A percentile compares a stretch with the other conserved stretches of the same genome.
Evolutionary conservation across 2,797 vertebrate species (phyloP).

Genomic region (Arremon brunneinucha): DNA sequence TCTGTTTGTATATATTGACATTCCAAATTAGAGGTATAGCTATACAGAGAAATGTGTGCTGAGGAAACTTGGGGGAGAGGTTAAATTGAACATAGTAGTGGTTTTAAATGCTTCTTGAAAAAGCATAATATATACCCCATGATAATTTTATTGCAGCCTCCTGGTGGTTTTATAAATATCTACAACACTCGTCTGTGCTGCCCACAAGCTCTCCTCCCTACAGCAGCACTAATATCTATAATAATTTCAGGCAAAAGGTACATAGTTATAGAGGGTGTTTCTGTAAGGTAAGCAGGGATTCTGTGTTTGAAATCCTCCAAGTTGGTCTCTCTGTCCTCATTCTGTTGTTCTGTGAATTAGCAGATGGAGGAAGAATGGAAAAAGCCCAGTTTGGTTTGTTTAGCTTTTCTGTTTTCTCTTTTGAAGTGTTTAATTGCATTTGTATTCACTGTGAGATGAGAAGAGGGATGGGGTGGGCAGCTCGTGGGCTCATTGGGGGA

Average conservation of each 20-base stretch:
- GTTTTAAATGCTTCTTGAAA: constrained; percentile 11
- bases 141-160: constrained; percentile 29
- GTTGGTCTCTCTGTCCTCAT: not conserved
- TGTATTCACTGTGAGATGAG: not conserved
- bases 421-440: not conserved
- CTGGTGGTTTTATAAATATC: constrained; percentile 32
- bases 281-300: not conserved
- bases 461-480: not conserved
- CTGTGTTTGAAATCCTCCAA: not conserved
- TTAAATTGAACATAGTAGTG: not conserved
- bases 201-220: constrained; percentile 12
- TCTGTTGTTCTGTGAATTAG: not conserved
- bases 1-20: not conserved
- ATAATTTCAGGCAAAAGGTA: not conserved
- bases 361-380: not conserved
- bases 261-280: not conserved
- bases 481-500: fast-evolving
- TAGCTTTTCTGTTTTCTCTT: not conserved
- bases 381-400: not conserved
- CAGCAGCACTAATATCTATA: not conserved
- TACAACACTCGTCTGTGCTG: not conserved
- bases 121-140: not conserved
- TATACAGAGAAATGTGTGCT: not conserved
- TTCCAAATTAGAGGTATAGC: constrained; percentile 6
- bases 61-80: not conserved